These are phyloP conservation scores for Hestina assimilis DNA, from an alignment of 1,140 invertebrate genomes.

Conservation along the genomic window DNA sequence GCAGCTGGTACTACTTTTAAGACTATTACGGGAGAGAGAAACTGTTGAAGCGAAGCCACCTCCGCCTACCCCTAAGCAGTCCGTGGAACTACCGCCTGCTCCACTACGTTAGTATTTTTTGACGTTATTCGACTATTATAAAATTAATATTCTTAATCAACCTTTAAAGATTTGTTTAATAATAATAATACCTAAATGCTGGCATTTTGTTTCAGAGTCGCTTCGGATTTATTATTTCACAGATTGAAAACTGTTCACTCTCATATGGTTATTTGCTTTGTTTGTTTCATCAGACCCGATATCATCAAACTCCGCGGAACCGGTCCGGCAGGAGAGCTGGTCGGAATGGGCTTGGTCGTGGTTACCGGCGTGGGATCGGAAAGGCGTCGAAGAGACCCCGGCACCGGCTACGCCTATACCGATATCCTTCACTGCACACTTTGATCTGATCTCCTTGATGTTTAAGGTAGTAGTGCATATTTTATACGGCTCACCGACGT, in stretches of 20 bases:
- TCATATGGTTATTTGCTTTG: too few relatives aligned
- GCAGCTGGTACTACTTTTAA: conserved; percentile 50
- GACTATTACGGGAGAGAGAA: conserved; percentile 41
- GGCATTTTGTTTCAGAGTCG: too few relatives aligned
- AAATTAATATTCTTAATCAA: too few relatives aligned
- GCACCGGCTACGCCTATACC: conserved; percentile 36
- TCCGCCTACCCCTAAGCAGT: conserved; percentile 23
- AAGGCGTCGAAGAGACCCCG: conserved; percentile 38
- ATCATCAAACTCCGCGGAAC: conserved; percentile 39
- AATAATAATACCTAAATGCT: too few relatives aligned
- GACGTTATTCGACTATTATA: too few relatives aligned
- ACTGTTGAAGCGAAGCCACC: conserved; percentile 16
- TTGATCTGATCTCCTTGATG: conserved; percentile 47
- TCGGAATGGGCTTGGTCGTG: conserved; percentile 69
- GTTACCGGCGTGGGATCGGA: conserved; percentile 50
- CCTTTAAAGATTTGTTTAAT: too few relatives aligned
- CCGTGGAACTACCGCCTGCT: conserved; percentile 9
- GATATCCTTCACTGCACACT: conserved; percentile 40
- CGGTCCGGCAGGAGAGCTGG: conserved; percentile 44
- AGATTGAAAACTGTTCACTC: too few relatives aligned
- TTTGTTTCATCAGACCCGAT: conserved; percentile 21
- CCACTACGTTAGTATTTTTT: conserved; percentile 36
- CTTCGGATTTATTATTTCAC: too few relatives aligned
- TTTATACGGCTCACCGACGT: too few relatives aligned
- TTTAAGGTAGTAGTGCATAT: conserved; percentile 44